These are phyloP conservation scores for Kryptolebias ocellatus DNA, from an alignment of 2,797 vertebrate species.

Conservation along the genomic window DNA sequence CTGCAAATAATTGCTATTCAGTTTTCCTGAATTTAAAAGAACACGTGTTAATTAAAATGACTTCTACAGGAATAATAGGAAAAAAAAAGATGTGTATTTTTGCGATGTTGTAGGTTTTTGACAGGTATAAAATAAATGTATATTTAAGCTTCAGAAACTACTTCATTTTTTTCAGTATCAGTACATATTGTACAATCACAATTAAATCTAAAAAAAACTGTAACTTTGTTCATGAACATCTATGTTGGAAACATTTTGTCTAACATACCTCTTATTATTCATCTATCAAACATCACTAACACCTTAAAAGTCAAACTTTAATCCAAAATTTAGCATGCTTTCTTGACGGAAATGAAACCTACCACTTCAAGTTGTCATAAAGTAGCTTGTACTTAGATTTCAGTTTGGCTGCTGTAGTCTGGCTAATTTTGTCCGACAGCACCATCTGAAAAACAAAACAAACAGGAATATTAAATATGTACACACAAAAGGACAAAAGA, in stretches of 20 bases:
- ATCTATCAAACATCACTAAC: constrained; percentile 9
- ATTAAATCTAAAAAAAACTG: too few species aligned
- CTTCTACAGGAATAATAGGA: too few species aligned
- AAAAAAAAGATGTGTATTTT: too few species aligned
- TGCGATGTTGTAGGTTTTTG: too few species aligned
- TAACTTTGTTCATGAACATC: too few species aligned
- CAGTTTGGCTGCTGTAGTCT: constrained; percentile 47
- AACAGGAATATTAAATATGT: constrained; percentile 4
- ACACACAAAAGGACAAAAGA: too few species aligned
- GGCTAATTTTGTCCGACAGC: constrained; percentile 55
- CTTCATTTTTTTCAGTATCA: too few species aligned
- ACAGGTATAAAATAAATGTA: too few species aligned
- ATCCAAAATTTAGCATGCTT: background rate
- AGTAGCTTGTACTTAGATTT: constrained; percentile 56
- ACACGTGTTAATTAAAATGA: background rate
- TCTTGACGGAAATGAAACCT: constrained; percentile 9
- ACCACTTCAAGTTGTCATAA: constrained; percentile 62
- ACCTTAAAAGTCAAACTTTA: constrained; percentile 8
- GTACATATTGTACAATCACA: too few species aligned
- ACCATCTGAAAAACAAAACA: constrained; percentile 57
- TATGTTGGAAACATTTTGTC: too few species aligned
- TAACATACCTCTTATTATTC: background rate
- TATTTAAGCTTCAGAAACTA: too few species aligned
- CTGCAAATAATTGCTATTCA: background rate
- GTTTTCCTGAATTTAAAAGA: background rate